phyloP scores from a whole-genome alignment of 2,113 vertebrate species.

The Peromyscus maniculatus region DNA sequence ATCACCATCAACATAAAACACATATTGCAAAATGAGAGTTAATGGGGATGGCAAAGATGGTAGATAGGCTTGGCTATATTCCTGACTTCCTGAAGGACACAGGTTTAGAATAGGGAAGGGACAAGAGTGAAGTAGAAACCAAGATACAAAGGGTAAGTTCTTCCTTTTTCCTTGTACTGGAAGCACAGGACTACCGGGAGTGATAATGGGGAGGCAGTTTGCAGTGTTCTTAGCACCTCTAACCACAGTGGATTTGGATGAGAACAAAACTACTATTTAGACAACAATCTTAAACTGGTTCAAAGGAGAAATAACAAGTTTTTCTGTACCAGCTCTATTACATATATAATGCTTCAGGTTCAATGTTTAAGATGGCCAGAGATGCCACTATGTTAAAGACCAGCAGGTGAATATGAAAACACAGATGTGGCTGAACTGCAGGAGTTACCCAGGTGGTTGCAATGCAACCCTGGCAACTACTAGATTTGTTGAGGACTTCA shows the following conservation, averaged over 20 bases:
- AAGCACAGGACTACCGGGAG: not conserved
- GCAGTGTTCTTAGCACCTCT: constrained; percentile 19
- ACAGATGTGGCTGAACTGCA: not conserved
- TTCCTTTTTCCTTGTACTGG: not conserved
- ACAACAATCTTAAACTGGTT: not conserved
- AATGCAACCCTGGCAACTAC: not conserved
- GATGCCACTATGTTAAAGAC: not conserved
- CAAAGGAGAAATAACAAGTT: not conserved
- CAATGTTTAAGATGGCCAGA: not conserved
- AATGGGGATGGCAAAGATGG: constrained; percentile 20
- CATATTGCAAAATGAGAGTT: constrained; percentile 9
- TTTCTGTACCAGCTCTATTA: not conserved
- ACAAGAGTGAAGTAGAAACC: not conserved
- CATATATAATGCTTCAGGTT: not conserved
- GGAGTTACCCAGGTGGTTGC: not conserved
- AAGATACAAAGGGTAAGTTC: constrained; percentile 34
- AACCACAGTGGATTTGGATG: not conserved
- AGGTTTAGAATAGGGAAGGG: not conserved
- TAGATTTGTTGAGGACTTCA: not conserved
- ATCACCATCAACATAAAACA: not conserved
- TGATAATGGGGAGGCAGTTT: not conserved
- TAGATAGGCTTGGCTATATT: not conserved
- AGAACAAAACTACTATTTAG: not conserved
- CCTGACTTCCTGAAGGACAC: not conserved
- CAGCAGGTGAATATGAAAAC: not conserved